Conservation (phyloP, 2,888 invertebrate species). For the Leucophenga maculata region DNA sequence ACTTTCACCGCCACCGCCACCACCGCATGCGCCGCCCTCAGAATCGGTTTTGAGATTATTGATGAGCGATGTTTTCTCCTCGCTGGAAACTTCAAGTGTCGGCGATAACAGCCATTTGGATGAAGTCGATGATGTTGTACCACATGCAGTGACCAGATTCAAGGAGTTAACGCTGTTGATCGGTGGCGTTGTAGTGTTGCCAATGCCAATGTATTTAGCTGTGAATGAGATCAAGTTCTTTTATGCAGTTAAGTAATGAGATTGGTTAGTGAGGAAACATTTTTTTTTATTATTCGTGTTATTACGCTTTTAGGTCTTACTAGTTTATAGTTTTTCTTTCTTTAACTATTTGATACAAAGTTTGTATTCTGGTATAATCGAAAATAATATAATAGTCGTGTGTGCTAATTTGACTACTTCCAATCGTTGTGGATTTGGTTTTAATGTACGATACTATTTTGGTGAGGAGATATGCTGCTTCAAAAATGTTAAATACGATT, state of each 20-base stretch:
- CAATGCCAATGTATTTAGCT: slow-evolving; percentile 57
- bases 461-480: too few relatives aligned
- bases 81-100: slow-evolving; percentile 69
- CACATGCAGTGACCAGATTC: slow-evolving; percentile 37
- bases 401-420: too few relatives aligned
- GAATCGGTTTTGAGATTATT: slow-evolving; percentile 66
- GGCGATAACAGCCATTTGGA: slow-evolving; percentile 72
- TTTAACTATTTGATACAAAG: too few relatives aligned
- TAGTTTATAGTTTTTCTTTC: too few relatives aligned
- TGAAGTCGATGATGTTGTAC: slow-evolving; percentile 65
- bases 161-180: slow-evolving; percentile 27
- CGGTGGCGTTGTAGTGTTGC: slow-evolving; percentile 22
- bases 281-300: slow-evolving; percentile 10
- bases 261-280: slow-evolving; percentile 28
- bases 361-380: too few relatives aligned
- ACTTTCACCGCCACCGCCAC: slow-evolving; percentile 35
- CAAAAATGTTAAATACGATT: slow-evolving; percentile 10
- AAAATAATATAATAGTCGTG: too few relatives aligned
- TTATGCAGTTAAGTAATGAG: slow-evolving; percentile 72
- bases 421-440: too few relatives aligned
- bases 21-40: slow-evolving; percentile 48
- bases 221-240: slow-evolving; percentile 70
- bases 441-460: too few relatives aligned
- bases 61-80: slow-evolving; percentile 70
- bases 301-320: too few relatives aligned